Conservation (phyloP, 2,797 vertebrate species). For the Micromesistius poutassou region DNA sequence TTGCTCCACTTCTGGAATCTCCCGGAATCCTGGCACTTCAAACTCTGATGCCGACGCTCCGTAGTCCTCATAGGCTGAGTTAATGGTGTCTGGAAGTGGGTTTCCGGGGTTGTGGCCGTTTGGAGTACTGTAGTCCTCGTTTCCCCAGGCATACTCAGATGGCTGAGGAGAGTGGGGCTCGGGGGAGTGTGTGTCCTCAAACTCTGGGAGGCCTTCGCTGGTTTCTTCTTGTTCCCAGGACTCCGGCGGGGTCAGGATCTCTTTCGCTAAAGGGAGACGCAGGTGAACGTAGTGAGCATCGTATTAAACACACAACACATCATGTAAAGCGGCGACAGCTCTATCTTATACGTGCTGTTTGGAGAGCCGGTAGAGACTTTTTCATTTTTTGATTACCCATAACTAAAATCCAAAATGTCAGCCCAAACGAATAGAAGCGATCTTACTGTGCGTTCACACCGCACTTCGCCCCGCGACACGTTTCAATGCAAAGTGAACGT, state of each 20-base stretch:
- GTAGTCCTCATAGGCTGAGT: not conserved
- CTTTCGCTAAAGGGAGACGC: conserved; percentile 15
- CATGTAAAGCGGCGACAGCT: not conserved
- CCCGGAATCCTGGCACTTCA: conserved; percentile 9
- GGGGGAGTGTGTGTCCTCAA: conserved; percentile 34
- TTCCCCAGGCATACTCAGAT: conserved; percentile 28
- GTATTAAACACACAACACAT: not conserved
- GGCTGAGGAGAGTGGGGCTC: conserved; percentile 26
- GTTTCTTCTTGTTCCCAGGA: conserved; percentile 33
- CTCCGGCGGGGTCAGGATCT: conserved; percentile 31
- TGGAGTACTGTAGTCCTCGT: conserved; percentile 2
- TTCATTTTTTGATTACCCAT: not conserved
- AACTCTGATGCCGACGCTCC: not conserved
- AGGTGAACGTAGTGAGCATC: not conserved
- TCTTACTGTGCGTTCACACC: no score
- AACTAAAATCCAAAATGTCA: not conserved
- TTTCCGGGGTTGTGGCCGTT: conserved; percentile 13
- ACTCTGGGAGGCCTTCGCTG: conserved; percentile 24
- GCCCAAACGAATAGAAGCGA: not conserved
- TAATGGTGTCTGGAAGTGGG: not conserved
- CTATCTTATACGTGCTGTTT: no score
- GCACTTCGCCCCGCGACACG: no score
- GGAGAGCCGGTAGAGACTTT: no score
- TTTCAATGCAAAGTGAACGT: no score
- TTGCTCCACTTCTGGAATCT: conserved; percentile 16